Evolutionary conservation across 2,888 invertebrate species (phyloP), one percentile per base, ranked within the genome.

Genomic region (Stictocephala bisonia): DNA sequence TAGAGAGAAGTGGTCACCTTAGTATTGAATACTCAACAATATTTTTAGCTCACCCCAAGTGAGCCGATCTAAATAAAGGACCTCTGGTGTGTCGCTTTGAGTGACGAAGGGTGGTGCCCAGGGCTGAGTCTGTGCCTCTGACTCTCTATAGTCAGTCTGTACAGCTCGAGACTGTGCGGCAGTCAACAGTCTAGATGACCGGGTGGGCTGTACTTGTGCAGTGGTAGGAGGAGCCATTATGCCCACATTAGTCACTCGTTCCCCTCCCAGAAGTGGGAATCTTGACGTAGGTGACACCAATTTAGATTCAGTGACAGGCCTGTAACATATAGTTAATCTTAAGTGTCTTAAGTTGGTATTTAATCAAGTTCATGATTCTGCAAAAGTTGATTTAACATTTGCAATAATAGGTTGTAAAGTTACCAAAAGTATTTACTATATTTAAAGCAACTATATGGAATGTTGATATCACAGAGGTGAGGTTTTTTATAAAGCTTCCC

Each of bases 71-170:
- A 73, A 35, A 13, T 48, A 35, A 1, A 73, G 68, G 18, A 73
- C 58, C 35, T 73, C 73, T 1, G 73, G 73, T 6, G 58, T 73
- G n/a, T 35, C 58, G 1, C 69, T 60, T 4, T 48, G 31, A 29
- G 56, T 35, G 3, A 68, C 68, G 58, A 60, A 73, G 9, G 73
- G 78, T 11, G 79, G 78, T 7, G 76, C 26, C 77, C 77, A 79
- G 1, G 78, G 77, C 3, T 22, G 13, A 1, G 79, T 79, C 64
- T 79, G 79, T 4, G 77, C 64, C 44, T 79, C 79, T 18, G 75
- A 72, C 66, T 79, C 79, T 18, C 79, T 50, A 66, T 77, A 79
- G 15, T 72, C 71, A 20, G 79, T 79, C 67, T 79, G 79, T 3
- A 74, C 74, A 13, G 22, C 67, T 31, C 51, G 29, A 6, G 48